Evolutionary conservation across 2,113 vertebrate species (phyloP), one percentile per base, ranked within the genome.

Genomic region (Callopanchax toddi): DNA sequence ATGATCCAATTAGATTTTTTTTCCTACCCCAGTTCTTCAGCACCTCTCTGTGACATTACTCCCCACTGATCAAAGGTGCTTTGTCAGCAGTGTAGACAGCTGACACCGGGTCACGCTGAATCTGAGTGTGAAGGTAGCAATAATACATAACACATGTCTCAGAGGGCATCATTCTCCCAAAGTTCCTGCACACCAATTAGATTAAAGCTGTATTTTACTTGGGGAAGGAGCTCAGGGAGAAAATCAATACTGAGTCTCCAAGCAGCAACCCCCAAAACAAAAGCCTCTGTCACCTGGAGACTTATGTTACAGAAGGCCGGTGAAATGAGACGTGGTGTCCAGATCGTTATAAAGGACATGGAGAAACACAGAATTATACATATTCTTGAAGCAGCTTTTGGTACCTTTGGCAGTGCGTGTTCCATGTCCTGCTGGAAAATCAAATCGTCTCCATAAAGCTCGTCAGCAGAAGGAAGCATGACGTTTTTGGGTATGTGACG

Each of bases 141-240:
- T 86, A 83, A 79, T 65, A 82, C 78, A 86, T 73, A 87, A 83
- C 67, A 62, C 75, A 54, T 66, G 71, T 86, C 83, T 84, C 83
- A 60, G 69, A 51, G 75, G 79, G 74, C 68, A 74, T 73, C 67
- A 58, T 64, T 83, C 67, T 58, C 43, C 56, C 53, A 74, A 81
- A 87, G 72, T 84, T 88, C 55, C 76, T 36, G 21, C 61, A 50
- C 66, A 21, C 58, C 86, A 85, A 89, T 89, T 91, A 85, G 79
- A 90, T 89, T 88, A 87, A 87, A 88, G 77, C 82, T 80, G 72
- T 86, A 84, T 84, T 85, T 90, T 83, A 86, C 84, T 70, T 62
- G 79, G 65, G 82, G 80, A 80, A 53, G 73, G 68, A 76, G 66
- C 58, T 57, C 54, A 23, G 68, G 62, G 50, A 85, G 62, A 82